Evolutionary conservation across 2,797 vertebrate species (phyloP), one percentile per base, ranked within the genome.

Genomic region (Betta splendens): DNA sequence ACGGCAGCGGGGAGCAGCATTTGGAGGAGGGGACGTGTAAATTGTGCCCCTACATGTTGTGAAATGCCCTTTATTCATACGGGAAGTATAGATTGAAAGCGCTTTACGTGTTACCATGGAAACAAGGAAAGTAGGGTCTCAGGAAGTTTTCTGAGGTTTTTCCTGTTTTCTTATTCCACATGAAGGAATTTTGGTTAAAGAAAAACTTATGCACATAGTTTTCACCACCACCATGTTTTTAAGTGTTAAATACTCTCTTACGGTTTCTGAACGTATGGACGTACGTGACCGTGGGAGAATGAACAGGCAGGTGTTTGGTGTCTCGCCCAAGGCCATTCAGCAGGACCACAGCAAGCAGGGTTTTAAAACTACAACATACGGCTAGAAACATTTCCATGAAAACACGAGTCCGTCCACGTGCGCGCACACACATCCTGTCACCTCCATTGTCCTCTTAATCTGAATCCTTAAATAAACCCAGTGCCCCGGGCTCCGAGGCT

Each of bases 401-500:
- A 80, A 82, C 22, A 45, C 0, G 5, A 56, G 25, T 50, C 29
- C 29, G 77, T 69, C 36, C 64, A 26, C 11, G 13, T 13, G 12
- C 5, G n/a, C 33, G 46, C 28, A 38, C 52, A 59, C 32, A 66
- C 53, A 68, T 79, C 46, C 20, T 74, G 69, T 81, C 76, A 86
- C 74, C 73, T 81, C 76, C 58, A 62, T 50, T 77, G 78, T 85
- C 74, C 80, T 79, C 73, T 76, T 88, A 77, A 89, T 85, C 84
- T 80, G 65, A 84, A 85, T 80, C 82, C 74, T 86, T 81, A 89
- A 87, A 89, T 88, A 89, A 91, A 87, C 77, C 78, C 75, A 52
- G 56, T 25, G 42, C 87, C 72, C 32, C 20, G 58, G 85, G 89
- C 85, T 50, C 66, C 56, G 52, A 81, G 66, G 69, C 72, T 77